Evolutionary conservation across 2,888 invertebrate genomes (phyloP), one percentile per base, ranked within the genome.

Genomic region (Drosophila picticornis): DNA sequence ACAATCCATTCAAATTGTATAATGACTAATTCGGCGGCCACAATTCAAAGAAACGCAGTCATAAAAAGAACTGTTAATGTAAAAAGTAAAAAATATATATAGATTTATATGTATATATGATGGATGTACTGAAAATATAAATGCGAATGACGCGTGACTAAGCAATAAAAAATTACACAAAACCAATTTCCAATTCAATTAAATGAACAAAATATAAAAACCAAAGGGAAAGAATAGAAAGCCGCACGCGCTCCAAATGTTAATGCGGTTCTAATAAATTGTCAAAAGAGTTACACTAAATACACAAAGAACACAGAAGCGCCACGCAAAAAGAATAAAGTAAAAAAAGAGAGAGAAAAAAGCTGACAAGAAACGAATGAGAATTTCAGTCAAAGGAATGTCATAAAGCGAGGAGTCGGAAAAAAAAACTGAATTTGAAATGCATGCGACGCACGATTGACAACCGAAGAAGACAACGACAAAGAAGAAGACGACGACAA

Each of bases 121-220:
- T n/a, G 5, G 11, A 38, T 43, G 27, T 53, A 67, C 36, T 22
- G 29, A 32, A 52, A 70, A 67, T 56, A 56, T 63, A 46, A 68
- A 77, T 77, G 77, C 71, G 67, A 81, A 77, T 67, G 81, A 61
- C 88, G 77, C 88, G 74, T 86, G 89, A 86, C 89, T 77, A 77
- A 87, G 75, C 63, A 77, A 83, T 87, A 81, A 80, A 84, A 76
- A 77, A 73, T 57, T 59, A 66, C 72, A 75, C 48, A 73, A 77
- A 72, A 62, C 57, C 56, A 77, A 76, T 70, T 72, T 71, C 29
- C 63, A 88, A 83, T 87, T 83, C 74, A 87, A 83, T 84, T 80
- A 76, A 69, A 60, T 61, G 60, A 46, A 56, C 27, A n/a, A 57
- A 38, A 36, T 38, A 13, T 36, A 38, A 31, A 22, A 43, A 16